These are phyloP conservation scores for Chionis minor DNA, from an alignment of 2,113 vertebrate species.

Conservation along the genomic window DNA sequence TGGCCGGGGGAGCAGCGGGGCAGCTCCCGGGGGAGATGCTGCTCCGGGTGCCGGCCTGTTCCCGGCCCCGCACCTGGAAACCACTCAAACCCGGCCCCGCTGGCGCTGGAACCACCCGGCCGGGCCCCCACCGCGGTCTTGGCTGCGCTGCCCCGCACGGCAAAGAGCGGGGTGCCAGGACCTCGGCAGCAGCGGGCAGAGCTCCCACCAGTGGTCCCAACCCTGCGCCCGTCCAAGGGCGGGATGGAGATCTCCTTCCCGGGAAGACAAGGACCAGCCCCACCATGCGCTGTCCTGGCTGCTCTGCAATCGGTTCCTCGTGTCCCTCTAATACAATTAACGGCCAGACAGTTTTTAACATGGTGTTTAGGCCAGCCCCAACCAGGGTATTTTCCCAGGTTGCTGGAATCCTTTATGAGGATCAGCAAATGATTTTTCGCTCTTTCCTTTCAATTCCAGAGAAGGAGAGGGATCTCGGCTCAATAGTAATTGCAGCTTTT, in stretches of 20 bases:
- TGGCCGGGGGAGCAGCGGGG: background rate
- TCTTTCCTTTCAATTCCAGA: background rate
- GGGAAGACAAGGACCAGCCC: background rate
- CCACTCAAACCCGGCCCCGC: background rate
- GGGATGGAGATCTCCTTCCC: background rate
- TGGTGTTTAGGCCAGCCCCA: background rate
- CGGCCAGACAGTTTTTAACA: background rate
- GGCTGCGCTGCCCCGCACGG: background rate
- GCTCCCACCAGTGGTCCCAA: background rate
- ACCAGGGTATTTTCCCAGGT: background rate
- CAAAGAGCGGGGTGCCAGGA: background rate
- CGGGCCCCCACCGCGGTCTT: too few species aligned
- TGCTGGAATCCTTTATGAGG: background rate
- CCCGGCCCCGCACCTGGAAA: background rate
- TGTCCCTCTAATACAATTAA: background rate
- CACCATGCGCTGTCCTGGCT: accelerated
- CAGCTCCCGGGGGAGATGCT: background rate
- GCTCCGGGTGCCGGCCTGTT: background rate
- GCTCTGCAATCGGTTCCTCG: background rate
- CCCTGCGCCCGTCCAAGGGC: background rate
- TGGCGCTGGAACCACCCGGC: background rate
- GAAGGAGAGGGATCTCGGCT: background rate
- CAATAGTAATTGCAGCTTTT: constrained; percentile 20
- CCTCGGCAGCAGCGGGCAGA: background rate
- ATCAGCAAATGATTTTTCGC: background rate